phyloP scores from a whole-genome alignment of 2,797 vertebrate genomes.

The Borostomias antarcticus region DNA sequence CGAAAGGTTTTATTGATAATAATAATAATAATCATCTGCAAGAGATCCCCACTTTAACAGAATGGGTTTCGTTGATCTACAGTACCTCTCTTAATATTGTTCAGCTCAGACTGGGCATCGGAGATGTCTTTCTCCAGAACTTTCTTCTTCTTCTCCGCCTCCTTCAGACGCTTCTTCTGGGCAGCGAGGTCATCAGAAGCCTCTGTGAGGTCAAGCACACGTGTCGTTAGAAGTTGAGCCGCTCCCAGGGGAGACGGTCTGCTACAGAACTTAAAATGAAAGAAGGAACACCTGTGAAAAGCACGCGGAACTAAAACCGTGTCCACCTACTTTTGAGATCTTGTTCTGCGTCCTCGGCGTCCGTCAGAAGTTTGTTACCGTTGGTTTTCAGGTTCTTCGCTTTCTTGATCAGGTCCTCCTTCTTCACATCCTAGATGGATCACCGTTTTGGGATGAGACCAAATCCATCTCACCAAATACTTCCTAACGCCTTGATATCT shows the following conservation, averaged over 20 bases:
- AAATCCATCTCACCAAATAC: background rate
- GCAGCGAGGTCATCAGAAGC: conserved; percentile 65
- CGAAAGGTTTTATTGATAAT: too few relatives aligned
- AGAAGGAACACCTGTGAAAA: background rate
- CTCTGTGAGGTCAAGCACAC: conserved; percentile 68
- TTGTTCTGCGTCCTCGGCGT: conserved; percentile 67
- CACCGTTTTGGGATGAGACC: background rate
- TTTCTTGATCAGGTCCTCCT: conserved; percentile 79
- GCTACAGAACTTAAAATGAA: background rate
- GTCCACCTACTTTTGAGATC: conserved; percentile 77
- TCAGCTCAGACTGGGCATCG: conserved; percentile 69
- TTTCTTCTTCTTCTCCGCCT: conserved; percentile 76
- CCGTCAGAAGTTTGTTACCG: conserved; percentile 67
- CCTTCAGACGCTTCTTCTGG: conserved; percentile 74
- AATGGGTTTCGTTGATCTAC: too few relatives aligned
- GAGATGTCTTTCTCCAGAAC: conserved; percentile 74
- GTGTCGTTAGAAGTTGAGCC: background rate
- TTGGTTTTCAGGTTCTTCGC: conserved; percentile 79
- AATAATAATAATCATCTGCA: too few relatives aligned
- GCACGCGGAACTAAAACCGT: background rate
- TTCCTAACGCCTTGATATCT: too few relatives aligned
- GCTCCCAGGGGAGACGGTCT: background rate
- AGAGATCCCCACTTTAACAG: too few relatives aligned
- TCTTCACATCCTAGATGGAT: conserved; percentile 79
- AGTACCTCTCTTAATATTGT: conserved; percentile 82